These are phyloP conservation scores for Sandelia bainsii DNA, from an alignment of 2,797 vertebrate species.

Conservation along the genomic window DNA sequence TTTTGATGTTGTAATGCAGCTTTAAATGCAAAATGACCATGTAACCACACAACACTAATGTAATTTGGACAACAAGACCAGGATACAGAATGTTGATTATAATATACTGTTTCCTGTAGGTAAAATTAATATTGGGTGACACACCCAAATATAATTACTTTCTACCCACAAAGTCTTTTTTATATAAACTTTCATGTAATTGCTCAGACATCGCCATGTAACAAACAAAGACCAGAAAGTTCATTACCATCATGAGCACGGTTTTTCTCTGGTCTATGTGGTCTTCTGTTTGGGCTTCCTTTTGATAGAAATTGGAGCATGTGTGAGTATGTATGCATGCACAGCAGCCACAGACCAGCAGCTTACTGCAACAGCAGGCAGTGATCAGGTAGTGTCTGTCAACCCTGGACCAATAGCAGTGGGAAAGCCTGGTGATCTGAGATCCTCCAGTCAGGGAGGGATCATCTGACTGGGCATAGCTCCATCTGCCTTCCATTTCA, in stretches of 20 bases:
- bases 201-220: neutral
- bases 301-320: neutral
- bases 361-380: slow-evolving; percentile 24
- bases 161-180: neutral
- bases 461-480: slow-evolving; percentile 24
- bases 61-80: neutral
- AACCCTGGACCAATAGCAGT: slow-evolving; percentile 7
- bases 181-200: neutral
- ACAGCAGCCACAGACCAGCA: slow-evolving; percentile 13
- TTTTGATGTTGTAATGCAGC: neutral
- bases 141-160: neutral
- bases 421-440: slow-evolving; percentile 25
- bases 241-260: neutral
- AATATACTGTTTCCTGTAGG: neutral
- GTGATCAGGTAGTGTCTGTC: slow-evolving; percentile 25
- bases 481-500: slow-evolving; percentile 2
- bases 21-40: neutral
- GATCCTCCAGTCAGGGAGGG: slow-evolving; percentile 11
- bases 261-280: neutral
- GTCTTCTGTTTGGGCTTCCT: neutral
- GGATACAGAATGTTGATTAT: neutral
- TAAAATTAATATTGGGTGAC: neutral
- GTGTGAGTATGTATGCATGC: no score
- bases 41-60: neutral
- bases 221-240: neutral